These are phyloP conservation scores for Nanorana parkeri DNA, from an alignment of 2,113 vertebrate genomes.

Conservation along the genomic window DNA sequence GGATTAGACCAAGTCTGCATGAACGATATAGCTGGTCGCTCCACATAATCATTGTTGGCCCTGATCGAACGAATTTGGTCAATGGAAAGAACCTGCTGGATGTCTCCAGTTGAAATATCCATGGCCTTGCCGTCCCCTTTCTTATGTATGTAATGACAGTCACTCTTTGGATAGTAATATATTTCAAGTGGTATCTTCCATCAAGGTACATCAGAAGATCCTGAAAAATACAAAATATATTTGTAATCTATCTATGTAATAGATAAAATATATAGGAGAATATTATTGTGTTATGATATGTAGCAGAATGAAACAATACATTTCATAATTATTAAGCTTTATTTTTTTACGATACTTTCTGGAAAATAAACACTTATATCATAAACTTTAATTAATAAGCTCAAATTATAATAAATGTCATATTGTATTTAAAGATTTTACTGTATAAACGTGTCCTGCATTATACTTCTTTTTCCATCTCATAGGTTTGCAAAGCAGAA, in stretches of 20 bases:
- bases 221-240: slow-evolving; percentile 67
- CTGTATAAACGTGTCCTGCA: too few relatives aligned
- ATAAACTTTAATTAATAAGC: too few relatives aligned
- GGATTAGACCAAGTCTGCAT: slow-evolving; percentile 79
- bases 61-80: slow-evolving; percentile 92
- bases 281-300: too few relatives aligned
- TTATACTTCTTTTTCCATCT: too few relatives aligned
- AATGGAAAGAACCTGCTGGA: slow-evolving; percentile 91
- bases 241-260: background rate
- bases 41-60: slow-evolving; percentile 96
- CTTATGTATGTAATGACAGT: slow-evolving; percentile 66
- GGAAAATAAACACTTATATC: too few relatives aligned
- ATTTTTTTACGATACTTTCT: too few relatives aligned
- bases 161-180: slow-evolving; percentile 68
- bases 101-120: slow-evolving; percentile 82
- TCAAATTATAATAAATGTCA: too few relatives aligned
- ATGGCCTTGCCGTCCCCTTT: slow-evolving; percentile 72
- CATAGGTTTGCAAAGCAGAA: too few relatives aligned
- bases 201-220: slow-evolving; percentile 90
- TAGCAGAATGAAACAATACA: too few relatives aligned
- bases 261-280: too few relatives aligned
- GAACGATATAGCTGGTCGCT: slow-evolving; percentile 77
- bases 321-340: too few relatives aligned
- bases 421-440: too few relatives aligned
- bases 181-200: slow-evolving; percentile 63